A percentile compares a stretch with the other conserved stretches of the same genome.
These are phyloP conservation scores for Delichon dasypus DNA, from an alignment of 2,797 vertebrate genomes.

Conservation along the genomic window DNA sequence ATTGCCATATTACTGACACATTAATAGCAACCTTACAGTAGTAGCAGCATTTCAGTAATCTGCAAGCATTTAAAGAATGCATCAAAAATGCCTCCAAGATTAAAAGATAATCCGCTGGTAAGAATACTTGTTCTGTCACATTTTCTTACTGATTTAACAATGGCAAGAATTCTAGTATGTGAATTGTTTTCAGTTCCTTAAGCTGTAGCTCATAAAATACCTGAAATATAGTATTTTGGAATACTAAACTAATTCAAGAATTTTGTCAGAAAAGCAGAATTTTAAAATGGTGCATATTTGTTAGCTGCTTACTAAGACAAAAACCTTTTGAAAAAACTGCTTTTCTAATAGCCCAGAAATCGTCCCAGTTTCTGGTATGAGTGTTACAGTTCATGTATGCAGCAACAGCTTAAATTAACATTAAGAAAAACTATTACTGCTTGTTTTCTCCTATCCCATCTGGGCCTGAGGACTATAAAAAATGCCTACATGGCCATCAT, in stretches of 20 bases:
- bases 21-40: not conserved
- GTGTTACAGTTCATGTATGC: rapidly evolving
- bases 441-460: not conserved
- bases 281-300: not conserved
- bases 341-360: not conserved
- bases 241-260: not conserved
- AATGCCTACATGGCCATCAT: not conserved
- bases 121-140: not conserved
- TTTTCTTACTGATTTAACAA: not conserved
- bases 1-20: not conserved
- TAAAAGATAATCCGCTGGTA: not conserved
- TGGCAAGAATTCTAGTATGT: not conserved
- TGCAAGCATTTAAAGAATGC: not conserved
- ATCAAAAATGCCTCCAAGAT: not conserved
- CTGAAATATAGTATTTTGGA: not conserved
- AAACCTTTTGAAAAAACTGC: not conserved
- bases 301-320: not conserved
- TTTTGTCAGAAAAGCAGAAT: not conserved
- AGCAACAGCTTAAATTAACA: not conserved
- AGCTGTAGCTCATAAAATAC: not conserved
- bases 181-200: not conserved
- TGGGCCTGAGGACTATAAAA: not conserved
- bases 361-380: not conserved
- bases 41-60: not conserved
- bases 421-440: not conserved